Percentiles rank a stretch among this genome's conserved stretches.
These are phyloP conservation scores for Andrena cerasifolii DNA, from an alignment of 1,140 invertebrate species.

Conservation along the genomic window DNA sequence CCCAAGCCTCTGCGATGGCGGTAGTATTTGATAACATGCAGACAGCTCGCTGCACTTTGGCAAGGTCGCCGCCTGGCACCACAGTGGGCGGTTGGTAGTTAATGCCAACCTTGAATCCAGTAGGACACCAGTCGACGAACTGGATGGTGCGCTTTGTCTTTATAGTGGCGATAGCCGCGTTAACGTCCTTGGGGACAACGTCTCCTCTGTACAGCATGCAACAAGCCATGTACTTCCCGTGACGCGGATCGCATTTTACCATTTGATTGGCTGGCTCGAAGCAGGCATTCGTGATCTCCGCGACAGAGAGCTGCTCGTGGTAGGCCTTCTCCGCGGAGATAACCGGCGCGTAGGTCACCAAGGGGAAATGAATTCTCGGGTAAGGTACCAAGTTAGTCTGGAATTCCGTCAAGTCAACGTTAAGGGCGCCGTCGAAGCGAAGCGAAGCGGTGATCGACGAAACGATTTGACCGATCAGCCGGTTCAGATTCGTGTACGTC, in stretches of 20 bases:
- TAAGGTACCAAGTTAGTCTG: conserved; percentile 70
- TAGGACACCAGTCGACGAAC: conserved; percentile 86
- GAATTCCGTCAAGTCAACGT: conserved; percentile 58
- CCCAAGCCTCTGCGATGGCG: conserved; percentile 59
- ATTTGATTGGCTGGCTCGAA: conserved; percentile 87
- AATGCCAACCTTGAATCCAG: conserved; percentile 85
- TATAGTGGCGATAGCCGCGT: conserved; percentile 68
- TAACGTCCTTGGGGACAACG: conserved; percentile 87
- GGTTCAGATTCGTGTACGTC: conserved; percentile 70
- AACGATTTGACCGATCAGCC: conserved; percentile 77
- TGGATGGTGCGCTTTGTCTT: conserved; percentile 78
- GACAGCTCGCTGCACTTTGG: conserved; percentile 85
- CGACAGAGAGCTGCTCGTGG: conserved; percentile 57
- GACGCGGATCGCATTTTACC: conserved; percentile 85
- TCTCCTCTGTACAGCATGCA: conserved; percentile 86
- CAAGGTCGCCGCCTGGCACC: conserved; percentile 85
- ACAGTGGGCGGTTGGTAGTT: conserved; percentile 87
- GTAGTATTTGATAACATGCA: conserved; percentile 88
- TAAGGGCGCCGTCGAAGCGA: conserved; percentile 66
- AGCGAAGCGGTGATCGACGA: conserved; percentile 77
- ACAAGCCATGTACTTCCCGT: conserved; percentile 84
- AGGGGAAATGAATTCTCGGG: conserved; percentile 69
- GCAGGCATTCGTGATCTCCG: conserved; percentile 82
- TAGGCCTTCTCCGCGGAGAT: conserved; percentile 66
- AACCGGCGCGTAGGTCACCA: conserved; percentile 62